These are phyloP conservation scores for Aleiodes testaceus DNA, from an alignment of 2,888 invertebrate species.

Conservation along the genomic window DNA sequence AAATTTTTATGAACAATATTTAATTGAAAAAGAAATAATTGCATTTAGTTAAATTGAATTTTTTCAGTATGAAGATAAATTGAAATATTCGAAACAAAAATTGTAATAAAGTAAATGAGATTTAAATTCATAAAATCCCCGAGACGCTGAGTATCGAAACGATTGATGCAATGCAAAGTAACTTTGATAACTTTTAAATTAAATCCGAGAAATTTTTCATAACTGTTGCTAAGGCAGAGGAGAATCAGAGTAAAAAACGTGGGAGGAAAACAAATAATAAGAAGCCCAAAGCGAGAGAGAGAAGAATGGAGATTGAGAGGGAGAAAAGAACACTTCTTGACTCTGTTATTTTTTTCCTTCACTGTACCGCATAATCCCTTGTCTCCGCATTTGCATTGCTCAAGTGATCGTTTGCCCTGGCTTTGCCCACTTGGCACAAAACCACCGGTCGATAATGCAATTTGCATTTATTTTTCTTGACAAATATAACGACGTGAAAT, in stretches of 20 bases:
- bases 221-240: slow-evolving; percentile 14
- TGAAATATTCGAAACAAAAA: not conserved
- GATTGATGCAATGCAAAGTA: slow-evolving; percentile 35
- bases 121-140: slow-evolving; percentile 23
- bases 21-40: no score
- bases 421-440: slow-evolving; percentile 8
- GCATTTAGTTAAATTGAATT: not conserved
- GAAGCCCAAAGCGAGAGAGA: not conserved
- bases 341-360: slow-evolving; percentile 36
- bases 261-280: not conserved
- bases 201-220: slow-evolving; percentile 40
- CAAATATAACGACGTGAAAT: not conserved
- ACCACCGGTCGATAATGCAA: slow-evolving; percentile 15
- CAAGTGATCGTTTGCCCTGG: slow-evolving; percentile 24
- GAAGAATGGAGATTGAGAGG: not conserved
- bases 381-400: slow-evolving; percentile 37
- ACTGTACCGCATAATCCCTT: slow-evolving; percentile 32
- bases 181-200: slow-evolving; percentile 41
- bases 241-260: not conserved
- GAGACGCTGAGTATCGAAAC: slow-evolving; percentile 23
- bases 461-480: slow-evolving; percentile 14
- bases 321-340: slow-evolving; percentile 28
- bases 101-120: not conserved
- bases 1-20: no score
- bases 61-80: not conserved